Percentiles rank a stretch among this genome's conserved stretches.
Conservation (phyloP, 2,888 invertebrate genomes). For the Pomacea canaliculata region DNA sequence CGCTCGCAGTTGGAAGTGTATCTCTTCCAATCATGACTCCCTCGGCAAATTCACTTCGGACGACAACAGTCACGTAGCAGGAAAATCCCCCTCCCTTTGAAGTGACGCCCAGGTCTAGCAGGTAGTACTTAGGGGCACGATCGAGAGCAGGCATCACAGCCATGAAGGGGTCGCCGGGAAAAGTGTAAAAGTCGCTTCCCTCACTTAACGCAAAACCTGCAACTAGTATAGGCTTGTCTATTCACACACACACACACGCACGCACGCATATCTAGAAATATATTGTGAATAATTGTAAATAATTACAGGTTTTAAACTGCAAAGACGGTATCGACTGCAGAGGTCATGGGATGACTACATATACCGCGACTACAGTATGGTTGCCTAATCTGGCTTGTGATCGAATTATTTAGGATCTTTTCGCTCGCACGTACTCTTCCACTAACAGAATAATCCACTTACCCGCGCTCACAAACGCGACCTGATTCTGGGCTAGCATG, state of each 20-base stretch:
- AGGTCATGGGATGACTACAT: no score
- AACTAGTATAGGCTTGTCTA: constrained; percentile 16
- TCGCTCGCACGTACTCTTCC: not conserved
- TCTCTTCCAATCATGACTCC: constrained; percentile 5
- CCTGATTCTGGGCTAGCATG: not conserved
- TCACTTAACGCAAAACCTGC: constrained; percentile 2
- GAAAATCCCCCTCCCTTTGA: not conserved
- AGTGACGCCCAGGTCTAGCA: constrained; percentile 17
- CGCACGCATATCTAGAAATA: not conserved
- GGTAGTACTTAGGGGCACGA: constrained; percentile 14
- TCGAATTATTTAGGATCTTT: no score
- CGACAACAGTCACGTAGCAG: constrained; percentile 13
- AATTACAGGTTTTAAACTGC: not conserved
- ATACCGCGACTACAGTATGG: no score
- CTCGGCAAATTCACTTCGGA: not conserved
- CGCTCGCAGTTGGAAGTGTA: no score
- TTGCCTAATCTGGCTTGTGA: no score
- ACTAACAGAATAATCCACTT: not conserved
- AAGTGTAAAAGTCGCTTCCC: not conserved
- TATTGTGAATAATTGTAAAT: not conserved
- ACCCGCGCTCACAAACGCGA: not conserved
- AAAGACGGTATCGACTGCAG: no score
- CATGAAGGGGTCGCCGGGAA: constrained; percentile 20
- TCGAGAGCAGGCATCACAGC: constrained; percentile 11
- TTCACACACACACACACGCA: not conserved